Conservation (phyloP, 1,140 invertebrate genomes). For the Hyles vespertilio region DNA sequence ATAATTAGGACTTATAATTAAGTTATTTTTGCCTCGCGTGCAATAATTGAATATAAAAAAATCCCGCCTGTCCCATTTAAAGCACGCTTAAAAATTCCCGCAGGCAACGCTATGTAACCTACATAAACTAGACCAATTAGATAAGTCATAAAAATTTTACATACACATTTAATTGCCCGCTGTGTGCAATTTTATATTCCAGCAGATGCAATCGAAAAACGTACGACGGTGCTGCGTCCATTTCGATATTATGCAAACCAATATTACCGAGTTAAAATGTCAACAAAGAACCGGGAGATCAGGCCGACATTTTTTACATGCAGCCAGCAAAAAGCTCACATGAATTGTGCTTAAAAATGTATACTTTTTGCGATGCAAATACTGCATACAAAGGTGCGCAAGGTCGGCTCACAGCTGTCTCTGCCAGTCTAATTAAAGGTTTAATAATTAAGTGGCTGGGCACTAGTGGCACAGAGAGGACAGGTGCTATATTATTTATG, state of each 20-base stretch:
- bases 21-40: too few relatives aligned
- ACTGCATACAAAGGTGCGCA: conserved; percentile 67
- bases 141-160: too few relatives aligned
- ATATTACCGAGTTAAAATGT: conserved; percentile 25
- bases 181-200: not conserved
- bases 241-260: conserved; percentile 24
- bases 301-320: conserved; percentile 18
- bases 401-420: conserved; percentile 56
- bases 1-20: too few relatives aligned
- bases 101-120: too few relatives aligned
- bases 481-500: conserved; percentile 59
- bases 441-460: conserved; percentile 68
- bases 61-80: too few relatives aligned
- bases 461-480: conserved; percentile 29
- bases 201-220: conserved; percentile 19
- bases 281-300: conserved; percentile 20
- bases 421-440: conserved; percentile 64
- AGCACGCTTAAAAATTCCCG: too few relatives aligned
- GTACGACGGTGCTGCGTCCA: not conserved
- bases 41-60: too few relatives aligned
- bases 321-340: conserved; percentile 12
- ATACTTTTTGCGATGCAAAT: conserved; percentile 58
- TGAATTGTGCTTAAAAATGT: conserved; percentile 53
- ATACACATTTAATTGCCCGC: too few relatives aligned
- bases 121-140: too few relatives aligned